Conservation (phyloP, 2,797 vertebrate genomes). For the Spinus olivaceus region DNA sequence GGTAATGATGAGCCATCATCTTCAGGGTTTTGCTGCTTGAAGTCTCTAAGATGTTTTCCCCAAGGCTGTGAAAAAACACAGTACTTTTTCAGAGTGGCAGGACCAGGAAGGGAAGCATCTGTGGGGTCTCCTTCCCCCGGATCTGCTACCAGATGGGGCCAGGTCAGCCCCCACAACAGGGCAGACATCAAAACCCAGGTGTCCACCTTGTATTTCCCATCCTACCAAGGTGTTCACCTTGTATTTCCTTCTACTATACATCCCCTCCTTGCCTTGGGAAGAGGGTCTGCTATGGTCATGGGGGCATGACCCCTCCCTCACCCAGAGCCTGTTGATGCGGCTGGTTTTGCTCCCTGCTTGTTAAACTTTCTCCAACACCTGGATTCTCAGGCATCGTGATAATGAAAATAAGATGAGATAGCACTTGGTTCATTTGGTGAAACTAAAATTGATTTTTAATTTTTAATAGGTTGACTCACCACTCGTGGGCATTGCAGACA, state of each 20-base stretch:
- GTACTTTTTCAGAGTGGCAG: not conserved
- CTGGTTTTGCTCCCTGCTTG: not conserved
- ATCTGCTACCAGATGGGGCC: not conserved
- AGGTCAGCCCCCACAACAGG: not conserved
- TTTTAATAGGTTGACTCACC: slow-evolving; percentile 66
- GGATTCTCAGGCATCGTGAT: not conserved
- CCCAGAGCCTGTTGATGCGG: accelerated
- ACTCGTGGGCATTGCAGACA: slow-evolving; percentile 54
- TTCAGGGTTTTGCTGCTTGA: not conserved
- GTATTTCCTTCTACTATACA: not conserved
- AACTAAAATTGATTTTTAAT: slow-evolving; percentile 63
- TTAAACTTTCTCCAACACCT: not conserved
- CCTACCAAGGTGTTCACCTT: not conserved
- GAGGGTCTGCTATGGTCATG: accelerated
- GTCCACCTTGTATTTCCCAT: not conserved
- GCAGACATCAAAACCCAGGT: not conserved
- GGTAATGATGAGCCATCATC: not conserved
- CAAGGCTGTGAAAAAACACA: not conserved
- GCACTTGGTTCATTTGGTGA: not conserved
- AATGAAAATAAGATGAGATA: slow-evolving; percentile 45
- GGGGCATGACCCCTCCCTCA: not conserved
- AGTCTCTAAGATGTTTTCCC: not conserved
- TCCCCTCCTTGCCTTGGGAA: not conserved
- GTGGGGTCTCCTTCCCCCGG: not conserved
- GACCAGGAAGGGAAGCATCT: not conserved